Conservation (phyloP, 2,888 invertebrate genomes). For the Aleiodes testaceus region DNA sequence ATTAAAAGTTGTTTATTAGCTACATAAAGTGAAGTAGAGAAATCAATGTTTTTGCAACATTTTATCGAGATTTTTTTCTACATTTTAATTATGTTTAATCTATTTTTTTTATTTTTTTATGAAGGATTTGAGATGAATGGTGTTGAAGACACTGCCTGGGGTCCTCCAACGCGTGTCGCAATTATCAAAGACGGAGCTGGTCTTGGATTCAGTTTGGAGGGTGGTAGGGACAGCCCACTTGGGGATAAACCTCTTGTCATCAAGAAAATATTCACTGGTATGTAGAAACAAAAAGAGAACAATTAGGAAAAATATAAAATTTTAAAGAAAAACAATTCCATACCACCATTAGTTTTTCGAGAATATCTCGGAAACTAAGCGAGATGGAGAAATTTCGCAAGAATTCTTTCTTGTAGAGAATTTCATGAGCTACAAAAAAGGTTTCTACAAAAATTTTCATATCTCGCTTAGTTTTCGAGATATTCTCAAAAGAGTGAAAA, state of each 20-base stretch:
- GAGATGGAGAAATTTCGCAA: too few relatives aligned
- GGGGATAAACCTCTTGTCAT: conserved; percentile 92
- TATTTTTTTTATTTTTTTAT: too few relatives aligned
- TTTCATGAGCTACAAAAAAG: not conserved
- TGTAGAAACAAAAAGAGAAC: conserved; percentile 51
- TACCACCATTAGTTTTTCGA: too few relatives aligned
- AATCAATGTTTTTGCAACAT: too few relatives aligned
- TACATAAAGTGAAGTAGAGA: too few relatives aligned
- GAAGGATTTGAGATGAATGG: conserved; percentile 68
- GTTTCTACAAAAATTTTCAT: not conserved
- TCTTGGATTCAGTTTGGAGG: conserved; percentile 94
- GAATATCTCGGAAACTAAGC: too few relatives aligned
- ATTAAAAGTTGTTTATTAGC: too few relatives aligned
- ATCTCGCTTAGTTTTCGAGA: not conserved
- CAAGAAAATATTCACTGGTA: conserved; percentile 96
- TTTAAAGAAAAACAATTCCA: too few relatives aligned
- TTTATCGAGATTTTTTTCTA: too few relatives aligned
- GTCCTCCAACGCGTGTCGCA: conserved; percentile 75
- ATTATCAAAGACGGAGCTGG: conserved; percentile 88
- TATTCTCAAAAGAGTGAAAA: not conserved
- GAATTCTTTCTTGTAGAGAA: not conserved
- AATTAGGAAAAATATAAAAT: too few relatives aligned
- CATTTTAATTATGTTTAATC: too few relatives aligned
- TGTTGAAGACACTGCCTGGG: conserved; percentile 73
- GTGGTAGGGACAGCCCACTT: conserved; percentile 91